phyloP scores from a whole-genome alignment of 2,888 invertebrate species.

The Drosophila ochracea region DNA sequence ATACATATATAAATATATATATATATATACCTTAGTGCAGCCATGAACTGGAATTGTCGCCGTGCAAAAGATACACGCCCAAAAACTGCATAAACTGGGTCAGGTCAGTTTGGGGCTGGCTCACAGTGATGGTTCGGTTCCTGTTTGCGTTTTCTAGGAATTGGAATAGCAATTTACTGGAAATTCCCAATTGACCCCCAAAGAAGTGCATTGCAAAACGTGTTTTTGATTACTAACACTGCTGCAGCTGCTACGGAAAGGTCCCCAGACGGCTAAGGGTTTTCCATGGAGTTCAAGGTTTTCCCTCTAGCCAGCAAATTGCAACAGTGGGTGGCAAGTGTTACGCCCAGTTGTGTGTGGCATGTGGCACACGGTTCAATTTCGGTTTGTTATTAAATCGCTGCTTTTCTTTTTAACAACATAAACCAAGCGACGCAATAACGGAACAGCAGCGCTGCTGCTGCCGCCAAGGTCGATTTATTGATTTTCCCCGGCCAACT shows the following conservation, averaged over 20 bases:
- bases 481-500: constrained; percentile 73
- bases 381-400: constrained; percentile 51
- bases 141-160: constrained; percentile 40
- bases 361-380: constrained; percentile 36
- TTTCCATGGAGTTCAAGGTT: constrained; percentile 72
- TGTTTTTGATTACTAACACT: constrained; percentile 60
- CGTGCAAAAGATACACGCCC: constrained; percentile 76
- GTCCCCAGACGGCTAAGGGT: constrained; percentile 34
- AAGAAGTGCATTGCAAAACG: constrained; percentile 60
- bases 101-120: constrained; percentile 59
- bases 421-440: constrained; percentile 32
- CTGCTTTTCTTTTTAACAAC: constrained; percentile 2
- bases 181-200: constrained; percentile 69
- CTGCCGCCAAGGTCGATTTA: constrained; percentile 80
- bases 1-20: neutral
- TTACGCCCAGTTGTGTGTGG: constrained; percentile 10
- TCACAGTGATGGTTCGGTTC: neutral
- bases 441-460: constrained; percentile 30
- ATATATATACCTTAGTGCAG: constrained; percentile 55
- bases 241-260: constrained; percentile 3
- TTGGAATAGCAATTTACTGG: constrained; percentile 60
- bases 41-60: constrained; percentile 72
- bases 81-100: constrained; percentile 74
- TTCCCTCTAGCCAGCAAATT: constrained; percentile 33
- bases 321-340: constrained; percentile 19